A percentile compares a stretch with the other conserved stretches of the same genome.
Evolutionary conservation across 2,888 invertebrate genomes (phyloP).

Genomic region (Trissolcus japonicus): DNA sequence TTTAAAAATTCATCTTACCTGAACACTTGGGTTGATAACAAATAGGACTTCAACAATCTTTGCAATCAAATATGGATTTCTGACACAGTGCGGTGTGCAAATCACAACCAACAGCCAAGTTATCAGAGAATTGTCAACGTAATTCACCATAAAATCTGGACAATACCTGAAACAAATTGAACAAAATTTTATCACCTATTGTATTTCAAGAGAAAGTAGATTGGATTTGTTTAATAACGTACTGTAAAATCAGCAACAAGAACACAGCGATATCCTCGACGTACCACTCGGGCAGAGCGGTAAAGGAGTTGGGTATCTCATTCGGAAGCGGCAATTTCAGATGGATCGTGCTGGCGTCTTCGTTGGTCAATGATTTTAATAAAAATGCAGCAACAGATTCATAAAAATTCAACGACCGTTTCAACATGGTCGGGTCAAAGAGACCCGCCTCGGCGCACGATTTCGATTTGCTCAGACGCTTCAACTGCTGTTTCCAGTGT

Average conservation of each 20-base stretch:
- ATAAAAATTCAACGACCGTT: conserved; percentile 91
- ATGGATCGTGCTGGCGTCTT: conserved; percentile 74
- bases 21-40: conserved; percentile 85
- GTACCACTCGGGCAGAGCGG: conserved; percentile 97
- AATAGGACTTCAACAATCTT: conserved; percentile 95
- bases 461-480: conserved; percentile 86
- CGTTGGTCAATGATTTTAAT: conserved; percentile 80
- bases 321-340: conserved; percentile 79
- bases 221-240: conserved; percentile 76
- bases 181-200: not conserved
- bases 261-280: conserved; percentile 98
- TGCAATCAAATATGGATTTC: conserved; percentile 97
- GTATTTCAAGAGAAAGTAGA: not conserved
- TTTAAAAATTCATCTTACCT: conserved; percentile 65
- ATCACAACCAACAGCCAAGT: conserved; percentile 93
- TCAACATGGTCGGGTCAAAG: conserved; percentile 88
- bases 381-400: conserved; percentile 89
- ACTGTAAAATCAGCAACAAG: conserved; percentile 94
- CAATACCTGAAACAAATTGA: conserved; percentile 80
- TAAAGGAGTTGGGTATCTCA: conserved; percentile 85
- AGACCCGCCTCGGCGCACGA: conserved; percentile 93
- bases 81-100: conserved; percentile 92
- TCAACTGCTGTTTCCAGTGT: conserved; percentile 92
- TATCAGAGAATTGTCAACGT: conserved; percentile 88
- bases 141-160: conserved; percentile 84